phyloP scores from a whole-genome alignment of 2,113 vertebrate genomes.

The Microtus oregoni region DNA sequence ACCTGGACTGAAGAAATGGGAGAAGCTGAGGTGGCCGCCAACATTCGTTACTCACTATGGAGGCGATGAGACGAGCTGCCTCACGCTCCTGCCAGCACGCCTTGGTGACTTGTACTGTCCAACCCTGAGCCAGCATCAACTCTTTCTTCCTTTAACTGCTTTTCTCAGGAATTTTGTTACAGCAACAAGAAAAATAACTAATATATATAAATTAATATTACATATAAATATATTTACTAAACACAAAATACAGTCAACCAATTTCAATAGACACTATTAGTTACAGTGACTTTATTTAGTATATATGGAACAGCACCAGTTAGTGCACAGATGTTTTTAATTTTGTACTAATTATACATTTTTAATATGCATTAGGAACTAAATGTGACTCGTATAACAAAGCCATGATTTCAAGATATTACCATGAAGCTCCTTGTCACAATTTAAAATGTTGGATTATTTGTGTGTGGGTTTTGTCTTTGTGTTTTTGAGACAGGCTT shows the following conservation, averaged over 20 bases:
- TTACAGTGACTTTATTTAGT: not conserved
- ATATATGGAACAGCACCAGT: not conserved
- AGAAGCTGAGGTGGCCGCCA: not conserved
- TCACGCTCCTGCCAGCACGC: not conserved
- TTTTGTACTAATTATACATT: not conserved
- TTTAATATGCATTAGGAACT: not conserved
- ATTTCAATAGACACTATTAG: not conserved
- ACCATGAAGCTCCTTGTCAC: not conserved
- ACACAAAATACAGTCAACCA: not conserved
- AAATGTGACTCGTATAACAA: not conserved
- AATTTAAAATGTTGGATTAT: not conserved
- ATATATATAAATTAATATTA: no score
- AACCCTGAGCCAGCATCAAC: not conserved
- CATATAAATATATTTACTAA: not conserved
- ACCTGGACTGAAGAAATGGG: not conserved
- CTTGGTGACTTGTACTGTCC: not conserved
- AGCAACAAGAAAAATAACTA: not conserved
- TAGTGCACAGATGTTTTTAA: not conserved
- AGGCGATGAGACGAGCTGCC: no score
- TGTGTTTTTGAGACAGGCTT: not conserved
- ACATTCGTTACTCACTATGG: not conserved
- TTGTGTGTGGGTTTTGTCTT: not conserved
- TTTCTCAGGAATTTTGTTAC: not conserved
- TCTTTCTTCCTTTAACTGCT: not conserved
- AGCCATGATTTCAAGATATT: constrained; percentile 8